Percentiles rank a stretch among this genome's conserved stretches.
phyloP scores from a whole-genome alignment of 2,113 vertebrate genomes.

The Daboia siamensis region DNA sequence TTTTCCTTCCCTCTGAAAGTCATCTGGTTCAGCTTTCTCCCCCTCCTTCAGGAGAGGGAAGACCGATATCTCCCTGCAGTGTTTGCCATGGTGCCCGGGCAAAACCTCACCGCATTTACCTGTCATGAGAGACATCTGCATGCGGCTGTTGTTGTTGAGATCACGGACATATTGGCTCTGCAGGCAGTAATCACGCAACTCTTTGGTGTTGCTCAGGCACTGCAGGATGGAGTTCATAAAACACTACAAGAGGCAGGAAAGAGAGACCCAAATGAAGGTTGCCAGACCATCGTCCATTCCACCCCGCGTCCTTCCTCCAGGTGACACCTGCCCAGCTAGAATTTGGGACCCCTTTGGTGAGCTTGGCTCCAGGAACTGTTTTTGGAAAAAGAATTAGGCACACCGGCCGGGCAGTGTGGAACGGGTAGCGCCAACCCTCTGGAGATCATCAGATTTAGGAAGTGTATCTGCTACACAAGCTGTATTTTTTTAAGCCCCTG shows the following conservation, averaged over 20 bases:
- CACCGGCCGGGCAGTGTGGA: background rate
- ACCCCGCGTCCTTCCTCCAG: background rate
- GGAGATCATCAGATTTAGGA: no score
- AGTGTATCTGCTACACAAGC: no score
- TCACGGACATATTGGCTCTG: slow-evolving; percentile 82
- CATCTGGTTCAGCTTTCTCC: no score
- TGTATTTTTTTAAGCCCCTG: no score
- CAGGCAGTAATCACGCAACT: slow-evolving; percentile 91
- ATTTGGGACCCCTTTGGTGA: background rate
- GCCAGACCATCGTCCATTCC: background rate
- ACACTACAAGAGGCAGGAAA: slow-evolving; percentile 73
- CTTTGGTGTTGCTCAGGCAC: slow-evolving; percentile 92
- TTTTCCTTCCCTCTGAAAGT: background rate
- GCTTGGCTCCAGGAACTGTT: no score
- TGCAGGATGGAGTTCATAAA: slow-evolving; percentile 99
- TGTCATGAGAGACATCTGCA: slow-evolving; percentile 82
- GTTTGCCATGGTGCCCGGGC: background rate
- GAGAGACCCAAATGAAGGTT: background rate
- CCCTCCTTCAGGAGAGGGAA: background rate
- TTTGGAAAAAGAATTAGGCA: no score
- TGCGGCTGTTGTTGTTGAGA: slow-evolving; percentile 78
- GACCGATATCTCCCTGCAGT: fast-evolving
- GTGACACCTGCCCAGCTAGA: background rate
- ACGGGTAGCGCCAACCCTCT: background rate
- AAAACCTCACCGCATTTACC: slow-evolving; percentile 61